Conservation (phyloP, 37 sponge, comb jelly and placozoan species). For the Eunapius fragilis region DNA sequence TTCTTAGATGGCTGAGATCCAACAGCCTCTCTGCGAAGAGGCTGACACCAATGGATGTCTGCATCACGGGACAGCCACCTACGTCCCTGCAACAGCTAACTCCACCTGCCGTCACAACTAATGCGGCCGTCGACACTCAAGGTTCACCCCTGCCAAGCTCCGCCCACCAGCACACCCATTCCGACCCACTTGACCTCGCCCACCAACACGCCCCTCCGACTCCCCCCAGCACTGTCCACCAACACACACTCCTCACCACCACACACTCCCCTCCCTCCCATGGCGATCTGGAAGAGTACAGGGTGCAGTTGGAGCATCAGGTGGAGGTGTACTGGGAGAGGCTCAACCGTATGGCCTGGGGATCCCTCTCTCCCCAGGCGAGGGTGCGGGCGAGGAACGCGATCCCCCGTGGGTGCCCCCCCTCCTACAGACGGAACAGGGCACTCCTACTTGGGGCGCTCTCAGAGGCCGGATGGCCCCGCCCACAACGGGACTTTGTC, state of each 20-base stretch:
- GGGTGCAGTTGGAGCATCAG: constrained; percentile 28
- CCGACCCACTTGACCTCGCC: constrained; percentile 14
- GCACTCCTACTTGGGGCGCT: constrained; percentile 16
- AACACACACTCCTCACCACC: neutral
- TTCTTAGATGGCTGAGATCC: constrained; percentile 67
- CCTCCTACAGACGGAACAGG: constrained; percentile 36
- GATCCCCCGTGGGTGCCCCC: neutral
- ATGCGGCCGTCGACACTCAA: constrained; percentile 65
- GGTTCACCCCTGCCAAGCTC: constrained; percentile 62
- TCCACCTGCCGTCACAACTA: constrained; percentile 8
- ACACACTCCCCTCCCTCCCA: neutral
- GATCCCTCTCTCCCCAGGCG: constrained; percentile 24
- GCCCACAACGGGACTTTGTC: constrained; percentile 38
- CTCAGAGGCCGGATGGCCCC: constrained; percentile 16
- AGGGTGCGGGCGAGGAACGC: neutral
- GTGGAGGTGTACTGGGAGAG: constrained; percentile 26
- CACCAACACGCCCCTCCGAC: constrained; percentile 20
- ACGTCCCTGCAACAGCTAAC: neutral
- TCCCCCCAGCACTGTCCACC: neutral
- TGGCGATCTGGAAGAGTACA: constrained; percentile 13
- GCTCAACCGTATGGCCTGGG: constrained; percentile 31
- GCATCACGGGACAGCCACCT: neutral
- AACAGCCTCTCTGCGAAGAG: constrained; percentile 71
- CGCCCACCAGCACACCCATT: constrained; percentile 56
- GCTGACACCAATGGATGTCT: constrained; percentile 75